A percentile compares a stretch with the other conserved stretches of the same genome.
Evolutionary conservation across 2,113 vertebrate genomes (phyloP).

Genomic region (Passerina amoena): DNA sequence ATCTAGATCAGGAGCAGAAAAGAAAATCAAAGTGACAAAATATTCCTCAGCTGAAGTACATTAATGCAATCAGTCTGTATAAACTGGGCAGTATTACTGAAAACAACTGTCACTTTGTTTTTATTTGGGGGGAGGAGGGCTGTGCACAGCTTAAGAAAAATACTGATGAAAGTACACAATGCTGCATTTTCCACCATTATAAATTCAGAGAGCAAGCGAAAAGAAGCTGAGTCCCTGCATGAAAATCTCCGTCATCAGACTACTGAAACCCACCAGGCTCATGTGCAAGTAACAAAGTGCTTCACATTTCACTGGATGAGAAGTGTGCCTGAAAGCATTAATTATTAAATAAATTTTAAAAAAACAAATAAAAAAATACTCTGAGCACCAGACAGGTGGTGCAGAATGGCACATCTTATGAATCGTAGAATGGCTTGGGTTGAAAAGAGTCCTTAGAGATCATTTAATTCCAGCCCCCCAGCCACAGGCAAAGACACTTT

Average conservation of each 20-base stretch:
- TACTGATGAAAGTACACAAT: neutral
- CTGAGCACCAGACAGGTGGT: fast-evolving
- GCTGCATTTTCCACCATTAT: neutral
- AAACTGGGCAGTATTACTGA: neutral
- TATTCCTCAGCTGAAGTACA: neutral
- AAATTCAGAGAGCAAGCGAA: neutral
- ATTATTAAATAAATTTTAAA: neutral
- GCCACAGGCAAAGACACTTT: neutral
- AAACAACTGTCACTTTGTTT: neutral
- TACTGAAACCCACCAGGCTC: neutral
- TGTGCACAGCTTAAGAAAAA: neutral
- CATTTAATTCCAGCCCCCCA: neutral
- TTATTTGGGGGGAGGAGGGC: neutral
- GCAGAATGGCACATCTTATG: fast-evolving
- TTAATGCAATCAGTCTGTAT: neutral
- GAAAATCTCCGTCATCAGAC: neutral
- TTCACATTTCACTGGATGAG: neutral
- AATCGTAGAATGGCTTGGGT: neutral
- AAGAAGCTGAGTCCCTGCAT: neutral
- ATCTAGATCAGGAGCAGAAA: neutral
- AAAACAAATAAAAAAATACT: neutral
- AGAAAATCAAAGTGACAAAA: neutral
- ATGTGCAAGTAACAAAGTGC: neutral
- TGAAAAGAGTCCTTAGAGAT: neutral
- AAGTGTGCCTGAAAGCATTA: neutral